Base-by-base conservation (phyloP, 2,113 vertebrate genomes). In the Phalacrocorax aristotelis region DNA sequence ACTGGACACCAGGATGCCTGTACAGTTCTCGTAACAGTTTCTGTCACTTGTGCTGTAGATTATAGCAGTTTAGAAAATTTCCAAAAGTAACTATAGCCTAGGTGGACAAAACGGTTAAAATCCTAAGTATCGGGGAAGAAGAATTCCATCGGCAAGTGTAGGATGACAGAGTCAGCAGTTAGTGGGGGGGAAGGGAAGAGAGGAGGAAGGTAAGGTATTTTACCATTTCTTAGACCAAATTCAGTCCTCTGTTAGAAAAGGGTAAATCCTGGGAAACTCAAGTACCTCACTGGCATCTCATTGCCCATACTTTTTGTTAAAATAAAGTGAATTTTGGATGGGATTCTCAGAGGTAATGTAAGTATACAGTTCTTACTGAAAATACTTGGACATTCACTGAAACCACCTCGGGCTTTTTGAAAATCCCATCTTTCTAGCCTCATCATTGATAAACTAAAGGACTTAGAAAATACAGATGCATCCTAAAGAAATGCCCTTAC, bases 401-500 rank as follows among this genome's bases (percentile, higher is more conserved):
- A 94, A 71, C 7, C 17, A 48, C 62, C 68, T 54, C 1, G 3
- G 11, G 14, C 34, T 76, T 91, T 90, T 71, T 78, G 65, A 87
- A 96, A 95, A 95, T 84, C 46, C 34, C 7, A 29, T 90, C 16
- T 92, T 76, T 93, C 25, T 84, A 57, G 46, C 15, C 20, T 65
- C 5, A 4, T 80, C 55, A 58, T 19, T 90, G 72, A 62, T 89
- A 69, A 83, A 78, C 44, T 75, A 30, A 89, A 84, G 25, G 30
- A 58, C 49, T 74, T 91, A 19, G 17, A 78, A 83, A 88, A 87
- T 61, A 71, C 16, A 30, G 7, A 71, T 90, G 3, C 49, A 75
- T 86, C 54, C n/a, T 92, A 83, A 92, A 87, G 64, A 88, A 95
- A 72, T 32, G 90, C 54, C 95, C 61, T 88, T 88, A 88, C 77